Conservation (phyloP, 2,797 vertebrate species). For the Sebastes goodei region DNA sequence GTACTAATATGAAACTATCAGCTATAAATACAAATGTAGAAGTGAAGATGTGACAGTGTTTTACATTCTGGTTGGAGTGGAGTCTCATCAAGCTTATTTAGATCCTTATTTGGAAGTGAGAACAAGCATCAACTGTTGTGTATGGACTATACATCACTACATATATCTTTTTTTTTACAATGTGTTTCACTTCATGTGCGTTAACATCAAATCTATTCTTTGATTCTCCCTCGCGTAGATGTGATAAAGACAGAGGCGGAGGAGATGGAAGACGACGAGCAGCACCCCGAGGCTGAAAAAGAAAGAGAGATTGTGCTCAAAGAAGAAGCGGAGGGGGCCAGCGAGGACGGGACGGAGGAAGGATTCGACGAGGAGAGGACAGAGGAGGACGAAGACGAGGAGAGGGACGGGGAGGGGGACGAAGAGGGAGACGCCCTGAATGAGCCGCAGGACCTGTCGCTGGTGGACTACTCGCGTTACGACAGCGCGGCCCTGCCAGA, state of each 20-base stretch:
- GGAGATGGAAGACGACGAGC: slow-evolving; percentile 43
- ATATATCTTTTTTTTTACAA: not conserved
- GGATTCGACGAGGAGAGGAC: slow-evolving; percentile 65
- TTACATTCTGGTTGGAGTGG: slow-evolving; percentile 16
- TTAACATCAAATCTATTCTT: not conserved
- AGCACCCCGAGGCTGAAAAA: slow-evolving; percentile 28
- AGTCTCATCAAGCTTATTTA: slow-evolving; percentile 2
- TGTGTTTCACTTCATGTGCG: not conserved
- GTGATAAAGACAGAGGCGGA: slow-evolving; percentile 74
- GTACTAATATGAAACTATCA: slow-evolving; percentile 35
- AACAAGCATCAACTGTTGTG: not conserved
- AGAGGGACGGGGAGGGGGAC: slow-evolving; percentile 55
- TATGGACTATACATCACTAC: not conserved
- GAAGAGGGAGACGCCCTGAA: slow-evolving; percentile 64
- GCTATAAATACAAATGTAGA: slow-evolving; percentile 64
- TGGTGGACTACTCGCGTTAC: slow-evolving; percentile 85
- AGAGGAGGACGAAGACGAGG: slow-evolving; percentile 77
- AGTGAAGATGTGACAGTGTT: slow-evolving; percentile 25
- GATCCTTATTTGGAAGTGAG: slow-evolving; percentile 40
- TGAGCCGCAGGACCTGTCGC: slow-evolving; percentile 82
- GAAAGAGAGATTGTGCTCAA: slow-evolving; percentile 73
- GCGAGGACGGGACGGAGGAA: slow-evolving; percentile 76
- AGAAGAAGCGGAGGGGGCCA: slow-evolving; percentile 77
- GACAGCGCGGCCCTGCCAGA: slow-evolving; percentile 79
- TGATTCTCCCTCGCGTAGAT: slow-evolving; percentile 41